Conservation (phyloP, 2,888 invertebrate species). For the Troides helena region DNA sequence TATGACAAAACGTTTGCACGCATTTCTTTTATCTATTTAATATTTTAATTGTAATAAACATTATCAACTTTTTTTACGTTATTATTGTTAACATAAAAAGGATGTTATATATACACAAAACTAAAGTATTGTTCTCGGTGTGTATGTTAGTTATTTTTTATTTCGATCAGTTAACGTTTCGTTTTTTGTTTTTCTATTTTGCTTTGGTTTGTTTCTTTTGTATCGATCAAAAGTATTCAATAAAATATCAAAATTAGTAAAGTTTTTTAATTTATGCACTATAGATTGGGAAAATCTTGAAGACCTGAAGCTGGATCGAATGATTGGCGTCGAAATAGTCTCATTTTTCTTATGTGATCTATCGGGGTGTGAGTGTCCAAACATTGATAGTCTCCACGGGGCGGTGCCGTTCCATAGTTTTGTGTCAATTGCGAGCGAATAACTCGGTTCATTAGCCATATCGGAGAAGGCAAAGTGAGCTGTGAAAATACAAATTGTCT, state of each 20-base stretch:
- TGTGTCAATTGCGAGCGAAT: constrained; percentile 71
- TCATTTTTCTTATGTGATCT: constrained; percentile 63
- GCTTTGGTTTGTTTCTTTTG: constrained; percentile 35
- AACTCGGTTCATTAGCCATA: constrained; percentile 68
- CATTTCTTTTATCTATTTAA: neutral
- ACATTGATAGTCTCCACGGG: constrained; percentile 67
- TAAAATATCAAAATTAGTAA: constrained; percentile 39
- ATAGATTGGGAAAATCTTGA: constrained; percentile 55
- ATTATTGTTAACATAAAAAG: neutral
- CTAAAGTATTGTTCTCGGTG: constrained; percentile 12
- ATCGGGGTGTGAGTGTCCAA: constrained; percentile 73
- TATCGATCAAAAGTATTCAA: constrained; percentile 40
- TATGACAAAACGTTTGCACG: too few relatives aligned
- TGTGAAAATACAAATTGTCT: constrained; percentile 35
- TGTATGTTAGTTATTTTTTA: constrained; percentile 30
- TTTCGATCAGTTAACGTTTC: constrained; percentile 27
- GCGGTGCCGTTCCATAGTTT: constrained; percentile 69
- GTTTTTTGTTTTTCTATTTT: constrained; percentile 36
- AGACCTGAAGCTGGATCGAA: constrained; percentile 65
- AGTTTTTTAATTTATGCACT: constrained; percentile 38
- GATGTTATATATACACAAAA: neutral
- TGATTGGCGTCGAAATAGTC: constrained; percentile 62
- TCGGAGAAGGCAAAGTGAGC: constrained; percentile 62
- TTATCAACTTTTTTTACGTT: neutral
- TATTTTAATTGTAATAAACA: neutral